Conservation (phyloP, 2,113 vertebrate genomes). For the Isichthys henryi region DNA sequence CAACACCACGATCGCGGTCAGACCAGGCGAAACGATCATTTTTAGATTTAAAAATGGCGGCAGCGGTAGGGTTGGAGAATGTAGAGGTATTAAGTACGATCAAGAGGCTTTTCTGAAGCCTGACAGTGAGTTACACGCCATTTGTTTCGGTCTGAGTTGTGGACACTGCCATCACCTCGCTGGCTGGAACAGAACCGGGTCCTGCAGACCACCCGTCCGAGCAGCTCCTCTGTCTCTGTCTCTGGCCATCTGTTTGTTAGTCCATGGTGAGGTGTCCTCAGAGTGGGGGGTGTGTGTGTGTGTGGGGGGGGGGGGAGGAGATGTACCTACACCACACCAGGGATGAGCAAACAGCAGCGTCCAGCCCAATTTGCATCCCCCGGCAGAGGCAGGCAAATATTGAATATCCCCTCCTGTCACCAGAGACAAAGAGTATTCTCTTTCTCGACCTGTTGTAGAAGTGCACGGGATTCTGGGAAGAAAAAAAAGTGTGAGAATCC, state of each 20-base stretch:
- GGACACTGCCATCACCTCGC: constrained; percentile 33
- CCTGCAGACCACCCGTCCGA: constrained; percentile 59
- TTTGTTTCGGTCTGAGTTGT: constrained; percentile 17
- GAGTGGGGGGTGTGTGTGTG: constrained; percentile 27
- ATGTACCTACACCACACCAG: constrained; percentile 22
- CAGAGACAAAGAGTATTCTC: constrained; percentile 27
- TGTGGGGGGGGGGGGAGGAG: constrained; percentile 9
- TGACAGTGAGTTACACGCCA: neutral
- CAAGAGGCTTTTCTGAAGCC: neutral
- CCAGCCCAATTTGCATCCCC: constrained; percentile 22
- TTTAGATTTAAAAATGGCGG: neutral
- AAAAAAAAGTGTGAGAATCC: constrained; percentile 10
- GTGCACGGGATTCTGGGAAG: neutral
- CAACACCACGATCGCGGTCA: neutral
- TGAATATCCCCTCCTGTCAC: constrained; percentile 26
- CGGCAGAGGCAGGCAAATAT: constrained; percentile 26
- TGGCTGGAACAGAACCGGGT: constrained; percentile 60
- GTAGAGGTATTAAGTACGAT: neutral
- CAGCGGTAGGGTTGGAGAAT: neutral
- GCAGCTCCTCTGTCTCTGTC: constrained; percentile 55
- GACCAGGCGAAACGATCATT: too few species aligned
- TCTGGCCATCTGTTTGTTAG: constrained; percentile 68
- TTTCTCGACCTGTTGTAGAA: constrained; percentile 33
- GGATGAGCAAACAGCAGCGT: constrained; percentile 28
- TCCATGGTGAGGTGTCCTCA: constrained; percentile 56